Base-by-base conservation (phyloP, 2,797 vertebrate genomes). In the Nasua narica region DNA sequence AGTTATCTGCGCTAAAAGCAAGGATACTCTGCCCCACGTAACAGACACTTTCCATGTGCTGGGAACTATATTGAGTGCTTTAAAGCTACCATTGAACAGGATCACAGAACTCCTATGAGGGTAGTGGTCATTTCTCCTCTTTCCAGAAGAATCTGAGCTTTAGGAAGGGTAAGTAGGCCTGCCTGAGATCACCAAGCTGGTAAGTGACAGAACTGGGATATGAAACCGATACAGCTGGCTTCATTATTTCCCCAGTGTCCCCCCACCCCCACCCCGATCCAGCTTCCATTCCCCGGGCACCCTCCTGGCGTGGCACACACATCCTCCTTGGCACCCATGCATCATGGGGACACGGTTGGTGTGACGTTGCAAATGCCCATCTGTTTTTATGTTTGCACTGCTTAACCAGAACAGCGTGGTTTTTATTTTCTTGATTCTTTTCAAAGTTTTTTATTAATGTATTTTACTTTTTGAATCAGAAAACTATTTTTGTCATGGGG, bases 381-480 rank as follows among this genome's bases (percentile, higher is more conserved):
- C n/a, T n/a, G n/a, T n/a, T n/a, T n/a, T n/a, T 46, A 74, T 62
- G 35, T 70, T 90, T 58, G 70, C 7, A 32, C 23, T 35, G 56
- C 56, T 87, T 74, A 69, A 43, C 29, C 29, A 74, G 81, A 54
- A 79, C n/a, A 27, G 23, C n/a, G 37, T 46, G 27, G n/a, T 46
- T 56, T 72, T 84, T 46, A 23, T 46, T 62, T 27, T 94, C 50
- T 60, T 43, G 74, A 23, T 58, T 21, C 11, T 77, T 94, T 85
- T 67, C 67, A 69, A 23, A 43, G 35, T 25, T 74, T 58, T 35
- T 90, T 56, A 74, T 85, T 35, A 58, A 93, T 69, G 7, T 37
- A 56, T 40, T 87, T 87, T 90, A 81, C 27, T 48, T 50, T 48
- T 78, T 90, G 13, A 87, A 77, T 82, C 46, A 48, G 54, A 81